Evolutionary conservation across 2,797 vertebrate species (phyloP).

Genomic region (Microctenopoma steveboyesi): DNA sequence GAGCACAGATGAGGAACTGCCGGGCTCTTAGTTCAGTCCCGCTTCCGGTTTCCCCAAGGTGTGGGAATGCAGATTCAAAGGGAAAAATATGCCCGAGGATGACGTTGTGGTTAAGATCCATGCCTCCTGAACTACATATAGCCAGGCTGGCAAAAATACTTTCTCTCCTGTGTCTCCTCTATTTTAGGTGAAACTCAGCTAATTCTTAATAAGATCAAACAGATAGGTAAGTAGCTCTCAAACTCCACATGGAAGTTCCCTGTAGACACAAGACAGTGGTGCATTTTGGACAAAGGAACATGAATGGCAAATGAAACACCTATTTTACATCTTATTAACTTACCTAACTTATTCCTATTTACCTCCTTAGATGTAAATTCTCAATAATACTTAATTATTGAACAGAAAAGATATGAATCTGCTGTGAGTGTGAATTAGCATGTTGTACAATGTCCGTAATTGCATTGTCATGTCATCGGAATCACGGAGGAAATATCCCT

Average conservation of each 20-base stretch:
- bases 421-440: conserved; percentile 22
- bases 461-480: not conserved
- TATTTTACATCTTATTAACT: too few species aligned
- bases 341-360: too few species aligned
- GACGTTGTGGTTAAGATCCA: conserved; percentile 41
- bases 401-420: not conserved
- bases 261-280: not conserved
- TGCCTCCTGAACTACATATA: conserved; percentile 35
- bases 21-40: conserved; percentile 15
- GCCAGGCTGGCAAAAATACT: conserved; percentile 11
- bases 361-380: conserved; percentile 2
- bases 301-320: not conserved
- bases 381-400: conserved; percentile 10
- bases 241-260: not conserved
- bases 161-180: conserved; percentile 13
- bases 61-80: conserved; percentile 48
- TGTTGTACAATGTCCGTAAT: conserved; percentile 23
- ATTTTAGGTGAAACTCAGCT: conserved; percentile 21
- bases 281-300: not conserved
- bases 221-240: not conserved
- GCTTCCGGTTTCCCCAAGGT: conserved; percentile 55
- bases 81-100: conserved; percentile 29
- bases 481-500: conserved; percentile 30
- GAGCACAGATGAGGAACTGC: conserved; percentile 31
- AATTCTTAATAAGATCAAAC: conserved; percentile 6